Base-by-base conservation (phyloP, 1,140 invertebrate genomes). In the Drosophila erecta region DNA sequence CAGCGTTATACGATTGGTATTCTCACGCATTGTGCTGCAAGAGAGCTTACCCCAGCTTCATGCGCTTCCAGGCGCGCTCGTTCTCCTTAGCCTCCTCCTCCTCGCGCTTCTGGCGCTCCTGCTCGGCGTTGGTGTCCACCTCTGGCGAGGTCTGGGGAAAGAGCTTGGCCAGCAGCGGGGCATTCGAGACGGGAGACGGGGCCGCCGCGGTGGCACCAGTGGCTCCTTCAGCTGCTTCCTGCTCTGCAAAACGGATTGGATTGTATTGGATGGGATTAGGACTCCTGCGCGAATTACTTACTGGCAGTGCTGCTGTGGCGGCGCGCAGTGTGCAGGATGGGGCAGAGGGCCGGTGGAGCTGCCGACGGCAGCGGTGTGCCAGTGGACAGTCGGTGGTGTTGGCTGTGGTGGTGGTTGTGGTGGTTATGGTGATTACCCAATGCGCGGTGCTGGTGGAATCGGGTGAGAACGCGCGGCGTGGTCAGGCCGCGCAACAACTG, bases 21-120 rank as follows among this genome's bases (percentile, higher is more conserved):
- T 14, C 6, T 15, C 6, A 15, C 5, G 6, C 5, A 40, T 38
- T 41, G 5, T 7, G 7, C 10, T 2, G 15, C 3, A 1, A 17
- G 22, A 43, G 11, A 37, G 17, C 73, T 47, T 56, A 94, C 94
- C 94, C 94, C 14, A 94, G 81, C 85, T 94, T 94, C 94, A 94
- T 94, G 60, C 93, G 91, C 60, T 93, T 93, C 94, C 94, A 94
- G 78, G 94, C 94, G 37, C 94, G 94, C 61, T 94, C 93, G 92
- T 94, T 93, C 78, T 94, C 94, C 77, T 94, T 90, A 6, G 79
- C 73, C 47, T 92, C 91, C 49, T 92, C 91, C 51, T 92, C 91
- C 7, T 92, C 87, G 20, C 84, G 79, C 40, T 83, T 72, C 38
- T 91, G 77, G 17, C 87, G 87, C 67, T 92, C 90, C 27, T 90